phyloP scores from a whole-genome alignment of 2,888 invertebrate genomes.

The Colostygia pectinataria region DNA sequence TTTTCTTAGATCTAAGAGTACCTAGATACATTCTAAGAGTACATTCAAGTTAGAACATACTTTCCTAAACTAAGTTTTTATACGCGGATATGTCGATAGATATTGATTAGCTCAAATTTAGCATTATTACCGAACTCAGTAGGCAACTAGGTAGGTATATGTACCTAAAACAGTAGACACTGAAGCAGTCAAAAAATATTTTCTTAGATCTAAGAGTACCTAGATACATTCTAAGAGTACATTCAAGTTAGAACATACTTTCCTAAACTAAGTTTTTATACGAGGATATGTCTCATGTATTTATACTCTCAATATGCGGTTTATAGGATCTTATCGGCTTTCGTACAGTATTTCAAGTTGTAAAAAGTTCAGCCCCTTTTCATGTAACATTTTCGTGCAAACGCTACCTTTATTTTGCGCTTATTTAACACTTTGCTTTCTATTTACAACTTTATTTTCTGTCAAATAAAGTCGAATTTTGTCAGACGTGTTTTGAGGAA shows the following conservation, averaged over 20 bases:
- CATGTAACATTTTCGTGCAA: constrained; percentile 61
- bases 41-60: constrained; percentile 10
- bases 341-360: constrained; percentile 68
- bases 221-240: too few relatives aligned
- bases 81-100: constrained; percentile 43
- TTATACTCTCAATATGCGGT: constrained; percentile 56
- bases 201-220: too few relatives aligned
- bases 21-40: too few relatives aligned
- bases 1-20: too few relatives aligned
- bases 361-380: constrained; percentile 72
- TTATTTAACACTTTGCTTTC: constrained; percentile 4
- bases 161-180: too few relatives aligned
- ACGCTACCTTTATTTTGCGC: constrained; percentile 40
- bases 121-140: too few relatives aligned
- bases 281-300: constrained; percentile 49
- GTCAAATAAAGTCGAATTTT: constrained; percentile 35
- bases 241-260: constrained; percentile 14
- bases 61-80: constrained; percentile 25
- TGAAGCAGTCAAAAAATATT: too few relatives aligned
- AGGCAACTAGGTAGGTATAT: too few relatives aligned
- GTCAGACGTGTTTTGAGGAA: constrained; percentile 16
- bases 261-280: constrained; percentile 26
- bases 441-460: constrained; percentile 26
- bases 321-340: constrained; percentile 71
- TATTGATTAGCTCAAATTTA: too few relatives aligned